Evolutionary conservation across 2,888 invertebrate species (phyloP), one percentile per base, ranked within the genome.

Genomic region (Keiferia lycopersicella): DNA sequence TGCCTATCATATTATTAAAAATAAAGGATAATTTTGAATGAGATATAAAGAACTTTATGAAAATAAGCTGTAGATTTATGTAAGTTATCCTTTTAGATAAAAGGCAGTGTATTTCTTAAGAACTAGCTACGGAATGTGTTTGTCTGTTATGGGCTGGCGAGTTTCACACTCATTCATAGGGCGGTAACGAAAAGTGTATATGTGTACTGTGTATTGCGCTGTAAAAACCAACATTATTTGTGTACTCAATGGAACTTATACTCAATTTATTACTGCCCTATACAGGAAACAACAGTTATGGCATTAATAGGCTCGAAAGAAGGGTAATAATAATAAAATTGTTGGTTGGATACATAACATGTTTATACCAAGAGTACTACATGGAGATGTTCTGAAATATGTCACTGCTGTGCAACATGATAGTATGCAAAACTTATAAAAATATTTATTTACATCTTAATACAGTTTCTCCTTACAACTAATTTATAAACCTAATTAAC

Each of bases 391-490:
- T 45, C 10, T 18, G n/a, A 8, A 38, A 61, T 73, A 65, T 69
- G 63, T 71, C 61, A 51, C 22, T 51, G 51, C 51, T 53, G 30
- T 26, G n/a, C 12, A 20, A 51, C 51, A n/a, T 30, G 11, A 53
- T 75, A 70, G 65, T 69, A 73, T 76, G 69, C 74, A 73, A n/a
- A 34, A 76, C 65, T 67, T 65, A 70, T 63, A 64, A 76, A 75
- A 77, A 78, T 81, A 78, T 79, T 85, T 89, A 90, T 90, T 87
- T 90, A 90, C 90, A 90, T 78, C 87, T 88, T 89, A 87, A 76
- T 78, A 81, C 76, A 78, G 78, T 77, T 78, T 79, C 77, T 73
- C 71, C 83, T 86, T 86, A 84, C 14, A 79, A 67, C 86, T 88
- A 84, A 80, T 81, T 79, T 80, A 82, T 83, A 87, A 82, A 86